Evolutionary conservation across 1,140 invertebrate species (phyloP).

Genomic region (Conus betulinus): DNA sequence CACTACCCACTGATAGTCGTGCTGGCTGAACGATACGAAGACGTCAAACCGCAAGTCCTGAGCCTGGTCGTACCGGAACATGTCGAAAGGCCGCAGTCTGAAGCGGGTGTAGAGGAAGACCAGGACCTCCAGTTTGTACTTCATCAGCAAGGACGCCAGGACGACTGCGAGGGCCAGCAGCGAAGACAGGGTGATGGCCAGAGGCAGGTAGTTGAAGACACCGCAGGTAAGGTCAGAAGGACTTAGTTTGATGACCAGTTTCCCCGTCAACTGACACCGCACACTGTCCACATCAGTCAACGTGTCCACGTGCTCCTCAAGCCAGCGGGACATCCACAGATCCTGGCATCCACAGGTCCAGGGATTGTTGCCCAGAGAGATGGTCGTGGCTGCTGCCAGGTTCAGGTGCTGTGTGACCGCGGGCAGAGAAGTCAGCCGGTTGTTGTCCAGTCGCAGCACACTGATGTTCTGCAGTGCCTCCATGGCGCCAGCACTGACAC

Average conservation of each 20-base stretch:
- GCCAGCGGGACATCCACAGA: conserved; percentile 45
- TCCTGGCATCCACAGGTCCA: conserved; percentile 46
- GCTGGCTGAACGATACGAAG: conserved; percentile 93
- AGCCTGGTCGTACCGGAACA: conserved; percentile 31
- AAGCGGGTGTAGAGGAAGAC: conserved; percentile 47
- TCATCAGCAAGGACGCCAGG: conserved; percentile 30
- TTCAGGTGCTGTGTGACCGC: conserved; percentile 34
- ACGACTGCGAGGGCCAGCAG: conserved; percentile 30
- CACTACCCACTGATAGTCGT: conserved; percentile 92
- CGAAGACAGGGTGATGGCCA: conserved; percentile 29
- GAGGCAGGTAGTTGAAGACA: conserved; percentile 18
- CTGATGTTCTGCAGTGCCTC: conserved; percentile 38
- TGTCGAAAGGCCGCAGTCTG: conserved; percentile 33
- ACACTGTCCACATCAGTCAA: conserved; percentile 24
- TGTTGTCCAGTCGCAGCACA: conserved; percentile 43
- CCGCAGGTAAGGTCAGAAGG: conserved; percentile 40
- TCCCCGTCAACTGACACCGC: conserved; percentile 34
- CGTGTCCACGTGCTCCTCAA: conserved; percentile 25
- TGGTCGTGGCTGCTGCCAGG: conserved; percentile 30
- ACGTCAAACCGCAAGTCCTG: conserved; percentile 82
- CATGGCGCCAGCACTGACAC: conserved; percentile 41
- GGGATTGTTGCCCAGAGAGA: conserved; percentile 47
- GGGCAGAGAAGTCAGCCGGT: conserved; percentile 41
- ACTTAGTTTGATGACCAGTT: conserved; percentile 30
- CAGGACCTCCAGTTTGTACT: conserved; percentile 40